phyloP scores from a whole-genome alignment of 2,888 invertebrate genomes.

The Acanthosoma haemorrhoidale region DNA sequence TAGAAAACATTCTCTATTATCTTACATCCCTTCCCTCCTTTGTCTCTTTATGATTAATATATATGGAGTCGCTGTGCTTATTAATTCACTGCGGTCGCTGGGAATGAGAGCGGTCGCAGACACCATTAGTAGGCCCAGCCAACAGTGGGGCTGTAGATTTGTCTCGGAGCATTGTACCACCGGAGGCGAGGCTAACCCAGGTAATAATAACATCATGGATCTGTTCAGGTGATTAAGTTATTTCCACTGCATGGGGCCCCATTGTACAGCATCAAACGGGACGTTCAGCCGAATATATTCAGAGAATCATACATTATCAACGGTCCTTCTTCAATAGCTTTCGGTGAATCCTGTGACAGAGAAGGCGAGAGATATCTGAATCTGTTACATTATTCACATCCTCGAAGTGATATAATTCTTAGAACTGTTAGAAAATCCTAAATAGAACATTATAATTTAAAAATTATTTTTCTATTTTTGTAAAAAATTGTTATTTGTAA shows the following conservation, averaged over 20 bases:
- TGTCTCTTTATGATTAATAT: no score
- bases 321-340: neutral
- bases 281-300: neutral
- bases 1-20: no score
- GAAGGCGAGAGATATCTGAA: neutral
- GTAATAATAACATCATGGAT: neutral
- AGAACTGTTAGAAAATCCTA: no score
- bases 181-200: neutral
- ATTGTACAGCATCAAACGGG: neutral
- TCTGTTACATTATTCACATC: no score
- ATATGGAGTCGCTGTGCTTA: no score
- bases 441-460: no score
- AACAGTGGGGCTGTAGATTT: neutral
- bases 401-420: no score
- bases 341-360: neutral
- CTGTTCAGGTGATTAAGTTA: neutral
- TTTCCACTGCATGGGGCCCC: neutral
- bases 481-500: no score
- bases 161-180: neutral
- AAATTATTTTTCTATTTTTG: no score
- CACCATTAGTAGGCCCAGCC: neutral
- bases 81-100: no score
- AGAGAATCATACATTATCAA: neutral
- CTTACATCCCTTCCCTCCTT: no score
- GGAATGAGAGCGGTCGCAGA: no score